Percentiles rank a stretch among this genome's conserved stretches.
phyloP scores from a whole-genome alignment of 1,140 invertebrate genomes.

The Lethrus apterus region DNA sequence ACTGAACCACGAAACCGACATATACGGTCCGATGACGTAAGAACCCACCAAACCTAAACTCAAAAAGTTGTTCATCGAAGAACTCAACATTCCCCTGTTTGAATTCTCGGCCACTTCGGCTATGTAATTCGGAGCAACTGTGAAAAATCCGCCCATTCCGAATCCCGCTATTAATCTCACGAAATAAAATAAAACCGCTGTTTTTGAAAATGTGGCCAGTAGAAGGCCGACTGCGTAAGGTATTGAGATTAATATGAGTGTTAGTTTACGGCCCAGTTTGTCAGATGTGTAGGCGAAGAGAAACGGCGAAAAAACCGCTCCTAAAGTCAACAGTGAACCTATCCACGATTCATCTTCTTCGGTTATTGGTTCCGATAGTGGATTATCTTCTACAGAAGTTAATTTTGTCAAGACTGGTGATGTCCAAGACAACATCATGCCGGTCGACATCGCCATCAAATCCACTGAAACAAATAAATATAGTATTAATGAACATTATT shows the following conservation, averaged over 20 bases:
- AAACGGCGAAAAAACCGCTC: conserved; percentile 56
- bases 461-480: conserved; percentile 47
- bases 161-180: conserved; percentile 42
- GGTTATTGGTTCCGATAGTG: conserved; percentile 36
- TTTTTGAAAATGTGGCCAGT: conserved; percentile 36
- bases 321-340: conserved; percentile 67
- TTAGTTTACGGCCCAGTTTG: conserved; percentile 39
- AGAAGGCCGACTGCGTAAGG: conserved; percentile 39
- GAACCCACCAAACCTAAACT: conserved; percentile 31
- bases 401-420: conserved; percentile 56
- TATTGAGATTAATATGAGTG: conserved; percentile 30
- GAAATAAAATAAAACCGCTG: conserved; percentile 33
- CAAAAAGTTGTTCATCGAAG: conserved; percentile 28
- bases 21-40: conserved; percentile 53
- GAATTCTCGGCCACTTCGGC: conserved; percentile 43
- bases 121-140: conserved; percentile 46
- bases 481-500: too few species aligned
- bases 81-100: conserved; percentile 27
- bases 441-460: conserved; percentile 52
- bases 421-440: conserved; percentile 61
- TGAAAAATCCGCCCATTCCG: conserved; percentile 43
- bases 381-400: conserved; percentile 19
- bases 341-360: conserved; percentile 64
- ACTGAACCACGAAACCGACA: conserved; percentile 48
- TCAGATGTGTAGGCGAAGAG: conserved; percentile 32